A percentile compares a stretch with the other conserved stretches of the same genome.
Evolutionary conservation across 64 coral and sea anemone genomes (phyloP).

Genomic region (Porites australiensis): DNA sequence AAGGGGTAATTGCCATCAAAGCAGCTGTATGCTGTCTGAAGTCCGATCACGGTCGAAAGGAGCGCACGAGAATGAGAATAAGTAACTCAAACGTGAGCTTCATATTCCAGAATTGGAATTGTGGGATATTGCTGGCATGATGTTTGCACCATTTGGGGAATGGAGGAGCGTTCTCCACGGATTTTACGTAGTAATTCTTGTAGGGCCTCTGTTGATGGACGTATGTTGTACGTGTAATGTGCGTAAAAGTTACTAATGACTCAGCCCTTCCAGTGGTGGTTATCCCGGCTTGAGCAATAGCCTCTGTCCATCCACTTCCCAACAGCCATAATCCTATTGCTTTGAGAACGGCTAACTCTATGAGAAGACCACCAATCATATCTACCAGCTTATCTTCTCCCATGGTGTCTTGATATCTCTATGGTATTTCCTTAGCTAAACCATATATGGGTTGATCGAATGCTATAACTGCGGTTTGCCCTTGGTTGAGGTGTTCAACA

Average conservation of each 20-base stretch:
- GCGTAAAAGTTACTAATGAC: slow-evolving; percentile 39
- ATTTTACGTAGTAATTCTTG: slow-evolving; percentile 3
- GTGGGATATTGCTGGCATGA: not conserved
- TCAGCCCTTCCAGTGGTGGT: slow-evolving; percentile 49
- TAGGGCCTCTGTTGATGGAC: slow-evolving; percentile 44
- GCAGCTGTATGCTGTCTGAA: slow-evolving; percentile 32
- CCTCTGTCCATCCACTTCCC: slow-evolving; percentile 65
- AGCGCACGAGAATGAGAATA: not conserved
- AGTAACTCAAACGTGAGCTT: not conserved
- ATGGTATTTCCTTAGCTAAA: slow-evolving; percentile 54
- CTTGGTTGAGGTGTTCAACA: not conserved
- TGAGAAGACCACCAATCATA: slow-evolving; percentile 76
- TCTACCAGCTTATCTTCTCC: slow-evolving; percentile 51
- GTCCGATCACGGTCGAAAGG: slow-evolving; percentile 27
- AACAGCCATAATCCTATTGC: slow-evolving; percentile 36
- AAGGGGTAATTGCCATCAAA: slow-evolving; percentile 8
- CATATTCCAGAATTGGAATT: slow-evolving; percentile 8
- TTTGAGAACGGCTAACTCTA: slow-evolving; percentile 49
- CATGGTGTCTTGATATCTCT: not conserved
- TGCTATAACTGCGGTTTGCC: slow-evolving; percentile 26
- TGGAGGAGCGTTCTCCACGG: not conserved
- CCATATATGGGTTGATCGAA: slow-evolving; percentile 48
- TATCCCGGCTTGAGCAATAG: slow-evolving; percentile 41
- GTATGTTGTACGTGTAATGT: slow-evolving; percentile 31
- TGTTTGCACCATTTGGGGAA: not conserved